Evolutionary conservation across 1,140 invertebrate genomes (phyloP), one percentile per base, ranked within the genome.

Genomic region (Mylabris phalerata): DNA sequence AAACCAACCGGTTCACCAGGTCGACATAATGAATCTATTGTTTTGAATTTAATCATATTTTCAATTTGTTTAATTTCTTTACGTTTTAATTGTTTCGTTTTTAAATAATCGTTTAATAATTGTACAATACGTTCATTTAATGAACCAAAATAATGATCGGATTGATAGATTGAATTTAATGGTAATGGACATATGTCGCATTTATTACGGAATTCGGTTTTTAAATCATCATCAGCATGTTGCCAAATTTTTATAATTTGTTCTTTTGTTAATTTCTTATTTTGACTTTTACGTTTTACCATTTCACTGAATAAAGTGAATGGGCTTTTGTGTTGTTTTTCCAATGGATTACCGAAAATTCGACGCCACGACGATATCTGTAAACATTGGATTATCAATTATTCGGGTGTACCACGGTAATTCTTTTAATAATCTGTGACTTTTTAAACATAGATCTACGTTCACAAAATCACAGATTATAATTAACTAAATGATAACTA

Each of bases 1-100:
- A 98, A 73, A 25, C 98, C 98, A 10, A 99, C 97, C 9, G 95
- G 87, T 76, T 99, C 98, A 2, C 98, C 98, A 2, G 96, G 92
- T 11, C 86, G 81, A 46, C 85, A 89, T 59, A 93, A 72, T 0
- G 88, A 83, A 63, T 82, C 84, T 68, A 94, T 83, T 38, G 84
- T 79, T 75, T 93, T 95, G 9, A 84, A 75, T 62, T 86, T 84
- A 55, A 97, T 79, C 41, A 94, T 77, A 51, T 91, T 83, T 10
- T 78, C 73, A 48, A 91, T 79, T 52, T 83, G 74, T 7, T 79
- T 77, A 44, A 76, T 79, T 1, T 71, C 64, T 55, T 79, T 32
- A 32, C 32, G 32, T 76, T 19, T 73, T 60, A 40, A 65, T 64
- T 75, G 69, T 5, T 32, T 32, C 62, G 75, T 68, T 45, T 79